A percentile compares a stretch with the other conserved stretches of the same genome.
phyloP scores from a whole-genome alignment of 2,888 invertebrate species.

The Parnassius mnemosyne region DNA sequence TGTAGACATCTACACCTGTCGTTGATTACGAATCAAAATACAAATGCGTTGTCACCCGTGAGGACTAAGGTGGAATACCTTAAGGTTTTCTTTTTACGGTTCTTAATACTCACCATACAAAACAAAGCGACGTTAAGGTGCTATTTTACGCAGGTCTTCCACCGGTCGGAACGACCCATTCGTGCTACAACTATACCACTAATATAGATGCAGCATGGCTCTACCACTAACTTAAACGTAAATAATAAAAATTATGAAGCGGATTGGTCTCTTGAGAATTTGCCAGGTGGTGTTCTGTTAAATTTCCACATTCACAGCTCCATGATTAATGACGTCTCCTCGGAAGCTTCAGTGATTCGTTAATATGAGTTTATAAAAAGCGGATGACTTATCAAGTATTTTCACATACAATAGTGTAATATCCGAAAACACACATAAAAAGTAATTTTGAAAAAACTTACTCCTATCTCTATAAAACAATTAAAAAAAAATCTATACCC shows the following conservation, averaged over 20 bases:
- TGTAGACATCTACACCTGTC: too few relatives aligned
- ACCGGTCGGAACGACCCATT: too few relatives aligned
- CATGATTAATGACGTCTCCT: conserved; percentile 16
- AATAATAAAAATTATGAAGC: not conserved
- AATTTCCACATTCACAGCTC: conserved; percentile 12
- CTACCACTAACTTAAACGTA: not conserved
- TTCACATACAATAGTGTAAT: not conserved
- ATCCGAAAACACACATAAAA: not conserved
- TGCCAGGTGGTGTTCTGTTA: conserved; percentile 16
- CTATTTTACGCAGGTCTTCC: too few relatives aligned
- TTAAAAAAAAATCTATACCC: conserved; percentile 40
- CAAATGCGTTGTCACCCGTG: too few relatives aligned
- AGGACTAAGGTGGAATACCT: too few relatives aligned
- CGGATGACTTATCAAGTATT: not conserved
- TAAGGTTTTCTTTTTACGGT: too few relatives aligned
- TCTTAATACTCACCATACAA: too few relatives aligned
- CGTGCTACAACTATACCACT: too few relatives aligned
- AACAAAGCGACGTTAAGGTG: too few relatives aligned
- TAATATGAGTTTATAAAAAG: conserved; percentile 15
- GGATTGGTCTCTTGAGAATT: conserved; percentile 12
- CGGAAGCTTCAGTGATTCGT: conserved; percentile 9
- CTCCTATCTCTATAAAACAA: conserved; percentile 36
- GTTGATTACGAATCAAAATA: too few relatives aligned
- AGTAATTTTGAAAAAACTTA: not conserved
- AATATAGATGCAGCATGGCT: too few relatives aligned